phyloP scores from a whole-genome alignment of 2,797 vertebrate species.

The Tolypeutes matacus region DNA sequence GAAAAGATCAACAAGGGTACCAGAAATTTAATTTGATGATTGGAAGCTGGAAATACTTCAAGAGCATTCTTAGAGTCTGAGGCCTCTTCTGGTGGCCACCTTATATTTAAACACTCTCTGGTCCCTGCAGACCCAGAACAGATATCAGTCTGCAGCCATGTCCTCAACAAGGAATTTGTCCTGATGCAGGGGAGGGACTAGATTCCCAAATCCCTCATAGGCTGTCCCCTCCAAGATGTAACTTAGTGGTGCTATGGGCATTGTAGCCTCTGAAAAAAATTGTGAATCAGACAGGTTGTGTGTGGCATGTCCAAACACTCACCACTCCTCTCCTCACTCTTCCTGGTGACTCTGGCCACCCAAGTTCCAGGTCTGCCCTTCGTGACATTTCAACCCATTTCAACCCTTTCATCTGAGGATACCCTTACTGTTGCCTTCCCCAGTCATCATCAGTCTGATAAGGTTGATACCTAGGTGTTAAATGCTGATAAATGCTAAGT shows the following conservation, averaged over 20 bases:
- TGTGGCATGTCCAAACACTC: neutral
- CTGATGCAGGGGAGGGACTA: neutral
- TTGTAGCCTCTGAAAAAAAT: neutral
- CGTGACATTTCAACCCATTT: slow-evolving; percentile 12
- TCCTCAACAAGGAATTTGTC: neutral
- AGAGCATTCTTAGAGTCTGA: slow-evolving; percentile 22
- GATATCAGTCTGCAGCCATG: neutral
- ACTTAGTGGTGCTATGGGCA: neutral
- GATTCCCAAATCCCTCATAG: neutral
- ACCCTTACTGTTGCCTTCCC: neutral
- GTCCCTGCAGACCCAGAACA: neutral
- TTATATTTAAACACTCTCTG: neutral
- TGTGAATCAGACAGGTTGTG: neutral
- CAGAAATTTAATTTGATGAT: neutral
- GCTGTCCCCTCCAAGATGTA: neutral
- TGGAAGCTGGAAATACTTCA: slow-evolving; percentile 15
- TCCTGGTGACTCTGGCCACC: neutral
- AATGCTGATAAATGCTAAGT: slow-evolving; percentile 43
- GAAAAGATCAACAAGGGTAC: slow-evolving; percentile 8
- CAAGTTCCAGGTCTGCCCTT: neutral
- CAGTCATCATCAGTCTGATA: slow-evolving; percentile 16
- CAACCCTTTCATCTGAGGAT: neutral
- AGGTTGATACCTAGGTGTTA: slow-evolving; percentile 25
- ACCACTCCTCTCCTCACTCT: neutral
- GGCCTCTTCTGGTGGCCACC: neutral